Percentiles rank a stretch among this genome's conserved stretches.
phyloP scores from a whole-genome alignment of 2,888 invertebrate genomes.

The Andrena trimmerana region DNA sequence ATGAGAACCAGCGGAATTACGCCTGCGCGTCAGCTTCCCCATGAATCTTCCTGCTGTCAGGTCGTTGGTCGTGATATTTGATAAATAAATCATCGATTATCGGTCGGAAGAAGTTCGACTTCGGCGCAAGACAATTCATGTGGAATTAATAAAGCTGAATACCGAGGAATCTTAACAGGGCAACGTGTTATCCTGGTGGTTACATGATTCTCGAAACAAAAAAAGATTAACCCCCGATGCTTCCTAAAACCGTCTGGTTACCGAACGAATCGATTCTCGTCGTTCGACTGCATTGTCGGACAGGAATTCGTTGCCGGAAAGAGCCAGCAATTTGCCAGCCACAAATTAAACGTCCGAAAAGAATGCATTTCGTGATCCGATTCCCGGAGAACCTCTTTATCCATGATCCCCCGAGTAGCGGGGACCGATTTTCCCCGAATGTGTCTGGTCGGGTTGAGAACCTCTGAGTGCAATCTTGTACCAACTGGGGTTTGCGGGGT shows the following conservation, averaged over 20 bases:
- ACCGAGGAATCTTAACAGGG: not conserved
- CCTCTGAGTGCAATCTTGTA: slow-evolving; percentile 84
- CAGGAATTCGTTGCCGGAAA: no score
- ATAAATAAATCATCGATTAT: slow-evolving; percentile 60
- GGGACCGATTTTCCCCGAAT: slow-evolving; percentile 28
- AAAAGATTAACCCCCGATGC: no score
- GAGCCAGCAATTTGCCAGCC: no score
- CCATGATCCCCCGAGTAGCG: no score
- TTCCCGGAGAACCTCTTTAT: no score
- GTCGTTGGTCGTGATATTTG: slow-evolving; percentile 38
- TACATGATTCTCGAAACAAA: no score
- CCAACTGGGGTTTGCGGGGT: slow-evolving; percentile 83
- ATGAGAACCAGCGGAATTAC: slow-evolving; percentile 62
- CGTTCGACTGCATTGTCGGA: no score
- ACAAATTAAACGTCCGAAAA: not conserved
- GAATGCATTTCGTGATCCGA: not conserved
- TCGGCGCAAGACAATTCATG: not conserved
- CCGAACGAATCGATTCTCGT: no score
- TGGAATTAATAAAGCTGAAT: no score
- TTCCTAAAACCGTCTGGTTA: no score
- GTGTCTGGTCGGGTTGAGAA: slow-evolving; percentile 73
- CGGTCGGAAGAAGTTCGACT: slow-evolving; percentile 22
- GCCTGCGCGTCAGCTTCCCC: slow-evolving; percentile 47
- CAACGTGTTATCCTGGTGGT: no score
- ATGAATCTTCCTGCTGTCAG: slow-evolving; percentile 49